These are phyloP conservation scores for Pocota personata DNA, from an alignment of 2,888 invertebrate genomes.

Conservation along the genomic window DNA sequence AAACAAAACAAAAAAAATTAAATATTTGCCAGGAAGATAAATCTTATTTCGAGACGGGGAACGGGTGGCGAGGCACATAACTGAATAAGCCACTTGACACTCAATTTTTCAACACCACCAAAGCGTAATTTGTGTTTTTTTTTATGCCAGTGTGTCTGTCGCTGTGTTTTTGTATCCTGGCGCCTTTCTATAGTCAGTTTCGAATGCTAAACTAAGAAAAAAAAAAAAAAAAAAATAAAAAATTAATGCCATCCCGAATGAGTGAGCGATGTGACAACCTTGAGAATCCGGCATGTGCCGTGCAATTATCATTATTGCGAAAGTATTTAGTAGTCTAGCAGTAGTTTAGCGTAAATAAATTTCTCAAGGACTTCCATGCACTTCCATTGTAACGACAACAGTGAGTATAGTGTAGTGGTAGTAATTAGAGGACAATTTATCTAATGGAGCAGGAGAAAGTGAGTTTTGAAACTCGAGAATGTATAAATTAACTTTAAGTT, in stretches of 20 bases:
- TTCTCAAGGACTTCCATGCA: constrained; percentile 57
- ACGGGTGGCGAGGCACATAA: constrained; percentile 15
- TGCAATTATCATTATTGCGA: constrained; percentile 51
- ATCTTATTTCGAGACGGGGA: constrained; percentile 26
- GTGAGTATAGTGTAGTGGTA: constrained; percentile 6
- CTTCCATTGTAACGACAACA: constrained; percentile 45
- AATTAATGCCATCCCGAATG: constrained; percentile 24
- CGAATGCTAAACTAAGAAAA: constrained; percentile 2
- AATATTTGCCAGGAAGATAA: constrained; percentile 53
- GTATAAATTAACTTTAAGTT: constrained; percentile 12
- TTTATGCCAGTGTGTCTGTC: too few species aligned
- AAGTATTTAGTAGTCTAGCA: constrained; percentile 15
- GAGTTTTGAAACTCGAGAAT: constrained; percentile 20
- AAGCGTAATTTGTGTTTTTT: constrained; percentile 2
- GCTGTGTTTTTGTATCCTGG: background rate
- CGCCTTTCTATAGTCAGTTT: background rate
- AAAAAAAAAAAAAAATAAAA: constrained; percentile 3
- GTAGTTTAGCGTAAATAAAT: background rate
- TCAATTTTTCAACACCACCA: constrained; percentile 53
- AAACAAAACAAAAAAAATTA: constrained; percentile 27
- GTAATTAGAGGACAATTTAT: constrained; percentile 65
- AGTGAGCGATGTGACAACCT: constrained; percentile 59
- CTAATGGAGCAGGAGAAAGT: constrained; percentile 54
- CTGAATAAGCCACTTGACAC: constrained; percentile 58
- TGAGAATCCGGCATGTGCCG: constrained; percentile 42